These are phyloP conservation scores for Dipodomys merriami DNA, from an alignment of 2,113 vertebrate genomes.

Conservation along the genomic window DNA sequence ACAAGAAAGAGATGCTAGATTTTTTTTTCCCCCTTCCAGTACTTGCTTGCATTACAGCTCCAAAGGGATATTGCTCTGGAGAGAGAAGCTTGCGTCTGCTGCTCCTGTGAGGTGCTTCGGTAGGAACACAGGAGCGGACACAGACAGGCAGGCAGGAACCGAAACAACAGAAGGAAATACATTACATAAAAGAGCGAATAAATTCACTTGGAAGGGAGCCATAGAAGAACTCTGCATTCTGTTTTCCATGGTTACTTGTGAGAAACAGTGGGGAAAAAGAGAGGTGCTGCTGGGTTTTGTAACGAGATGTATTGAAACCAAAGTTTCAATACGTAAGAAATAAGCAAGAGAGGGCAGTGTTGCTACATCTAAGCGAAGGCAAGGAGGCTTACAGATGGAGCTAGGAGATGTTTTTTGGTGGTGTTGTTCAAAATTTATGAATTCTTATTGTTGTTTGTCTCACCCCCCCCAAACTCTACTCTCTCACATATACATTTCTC, in stretches of 20 bases:
- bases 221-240: background rate
- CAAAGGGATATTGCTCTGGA: constrained; percentile 1
- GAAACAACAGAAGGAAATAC: background rate
- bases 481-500: background rate
- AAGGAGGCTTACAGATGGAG: constrained; percentile 48
- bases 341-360: constrained; percentile 89
- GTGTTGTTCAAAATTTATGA: constrained; percentile 76
- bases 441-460: constrained; percentile 81
- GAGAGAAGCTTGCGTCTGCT: background rate
- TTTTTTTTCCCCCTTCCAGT: background rate
- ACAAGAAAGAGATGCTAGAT: background rate
- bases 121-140: background rate
- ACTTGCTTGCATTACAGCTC: background rate
- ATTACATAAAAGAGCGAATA: constrained; percentile 40
- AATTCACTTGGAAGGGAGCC: constrained; percentile 1
- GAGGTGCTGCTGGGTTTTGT: background rate
- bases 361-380: constrained; percentile 79
- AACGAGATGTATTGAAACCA: background rate
- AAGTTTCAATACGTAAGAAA: constrained; percentile 30
- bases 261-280: background rate
- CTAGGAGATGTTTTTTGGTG: constrained; percentile 55
- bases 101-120: background rate
- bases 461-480: background rate
- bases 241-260: background rate
- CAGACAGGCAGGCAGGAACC: background rate